Base-by-base conservation (phyloP, 1,140 invertebrate genomes). In the Daktulosphaira vitifoliae region DNA sequence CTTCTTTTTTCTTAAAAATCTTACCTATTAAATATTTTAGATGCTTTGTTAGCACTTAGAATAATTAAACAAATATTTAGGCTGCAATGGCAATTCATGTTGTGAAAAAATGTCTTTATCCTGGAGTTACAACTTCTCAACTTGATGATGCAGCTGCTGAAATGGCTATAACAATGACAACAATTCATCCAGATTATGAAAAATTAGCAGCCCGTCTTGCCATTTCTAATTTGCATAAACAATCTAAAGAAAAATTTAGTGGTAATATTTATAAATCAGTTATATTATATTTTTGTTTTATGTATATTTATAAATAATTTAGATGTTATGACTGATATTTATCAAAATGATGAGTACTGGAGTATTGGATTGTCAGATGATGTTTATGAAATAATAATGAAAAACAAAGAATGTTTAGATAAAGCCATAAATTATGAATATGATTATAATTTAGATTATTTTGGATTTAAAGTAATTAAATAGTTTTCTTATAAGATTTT, bases 391-490 rank as follows among this genome's bases (percentile, higher is more conserved):
- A 85, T 98, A 50, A 87, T 98, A 2, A 85, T 88, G 77, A 81
- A 88, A 25, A 84, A 99, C 79, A 86, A 90, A 26, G 90, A 95
- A 65, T 80, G 79, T 71, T 74, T 99, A 1, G 93, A 99, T 76
- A 94, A 92, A 15, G 86, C 92, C 3, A 96, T 99, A 69, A 91
- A 98, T 52, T 97, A 98, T 77, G 92, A 98, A 72, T 81, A 96
- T 69, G 97, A 99, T 78, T 99, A 94, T 73, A 87, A 81, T 64
- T 99, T 98, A 75, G 96, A 96, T 73, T 99, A 96, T 74, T 99
- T 99, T 82, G 96, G 96, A 38, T 99, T 99, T 71, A 98, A 98
- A 80, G 81, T 82, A 74, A 70, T 33, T 38, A 20, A 18, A 22
- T 11, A 9, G 11, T 46, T 26, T 20, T 46, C 0, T 42, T 56